Percentiles rank a stretch among this genome's conserved stretches.
These are phyloP conservation scores for Clavelina lepadiformis DNA, from an alignment of 23 tunicate genomes.

Conservation along the genomic window DNA sequence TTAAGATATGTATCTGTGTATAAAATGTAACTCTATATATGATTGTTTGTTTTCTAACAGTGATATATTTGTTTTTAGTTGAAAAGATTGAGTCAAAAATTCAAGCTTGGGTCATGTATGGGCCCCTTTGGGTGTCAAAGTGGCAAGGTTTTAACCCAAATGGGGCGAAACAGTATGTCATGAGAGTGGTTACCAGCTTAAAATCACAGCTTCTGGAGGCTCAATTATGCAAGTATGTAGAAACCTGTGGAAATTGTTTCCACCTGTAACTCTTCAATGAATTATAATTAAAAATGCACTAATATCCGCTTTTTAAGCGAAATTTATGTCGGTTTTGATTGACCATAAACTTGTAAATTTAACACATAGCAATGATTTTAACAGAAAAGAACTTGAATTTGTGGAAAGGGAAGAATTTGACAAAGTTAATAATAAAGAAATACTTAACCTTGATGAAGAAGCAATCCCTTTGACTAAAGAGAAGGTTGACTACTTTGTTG, in stretches of 20 bases:
- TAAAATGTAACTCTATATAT: not conserved
- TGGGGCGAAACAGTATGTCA: slow-evolving; percentile 33
- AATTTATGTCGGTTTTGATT: too few species aligned
- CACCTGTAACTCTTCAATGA: not conserved
- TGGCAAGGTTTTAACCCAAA: slow-evolving; percentile 54
- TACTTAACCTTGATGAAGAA: slow-evolving; percentile 11
- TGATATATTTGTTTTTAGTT: slow-evolving; percentile 24
- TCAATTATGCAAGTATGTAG: slow-evolving; percentile 43
- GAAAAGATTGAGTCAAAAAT: slow-evolving; percentile 37
- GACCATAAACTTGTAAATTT: too few species aligned
- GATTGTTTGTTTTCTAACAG: not conserved
- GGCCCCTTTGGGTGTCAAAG: slow-evolving; percentile 74
- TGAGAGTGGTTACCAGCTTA: slow-evolving; percentile 27
- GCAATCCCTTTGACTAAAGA: slow-evolving; percentile 28
- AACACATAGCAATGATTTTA: too few species aligned
- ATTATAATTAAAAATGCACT: too few species aligned
- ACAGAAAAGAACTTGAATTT: slow-evolving; percentile 33
- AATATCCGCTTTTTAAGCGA: too few species aligned
- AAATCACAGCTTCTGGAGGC: slow-evolving; percentile 36
- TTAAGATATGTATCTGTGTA: too few species aligned
- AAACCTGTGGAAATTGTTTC: too few species aligned
- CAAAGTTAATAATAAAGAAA: slow-evolving; percentile 24
- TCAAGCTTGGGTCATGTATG: slow-evolving; percentile 14
- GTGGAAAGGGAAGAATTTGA: slow-evolving; percentile 16
- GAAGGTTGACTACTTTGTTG: too few species aligned